Base-by-base conservation (phyloP, 2,113 vertebrate species). In the Nansenia antarctica region DNA sequence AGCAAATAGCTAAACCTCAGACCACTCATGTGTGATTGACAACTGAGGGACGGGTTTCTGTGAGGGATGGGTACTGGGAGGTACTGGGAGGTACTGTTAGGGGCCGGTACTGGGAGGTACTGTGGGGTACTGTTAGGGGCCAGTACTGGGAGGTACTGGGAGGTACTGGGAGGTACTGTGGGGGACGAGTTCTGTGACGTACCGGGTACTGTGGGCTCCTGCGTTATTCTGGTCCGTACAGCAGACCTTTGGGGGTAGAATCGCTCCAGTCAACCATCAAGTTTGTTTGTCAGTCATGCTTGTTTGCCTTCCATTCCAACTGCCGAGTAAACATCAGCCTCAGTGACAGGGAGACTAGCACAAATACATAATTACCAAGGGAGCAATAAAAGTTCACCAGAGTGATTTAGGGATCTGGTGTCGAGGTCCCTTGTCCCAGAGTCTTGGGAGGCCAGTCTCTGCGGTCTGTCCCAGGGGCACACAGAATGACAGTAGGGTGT, bases 371-470 rank as follows among this genome's bases (percentile, higher is more conserved):
- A 72, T 72, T 42, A 71, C 53, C 37, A 39, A 34, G 26, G 39
- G 65, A 57, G 67, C 61, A 61, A 35, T 52, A 54, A 27, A 24
- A 71, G 67, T 70, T 82, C 64, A 76, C 59, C 3, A 9, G 57
- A 66, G 67, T 39, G 58, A 63, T 55, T 57, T 42, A 22, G 37
- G 27, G 7, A 54, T 29, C 39, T 18, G 12, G 11, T 11, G 26
- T 12, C 5, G n/a, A 58, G 18, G 14, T 42, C 18, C 31, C 12
- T 3, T 37, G 15, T 12, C n/a, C 29, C 32, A 15, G 64, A 53
- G 49, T 70, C 65, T 37, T 39, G 2, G 30, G 63, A 82, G 74
- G 73, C 78, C 61, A 24, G n/a, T n/a, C 45, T 78, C 78, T 77
- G 72, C 11, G 57, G 74, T 75, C 60, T n/a, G 26, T 35, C 64